phyloP scores from a whole-genome alignment of 1,140 invertebrate species.

The Octopus bimaculoides region DNA sequence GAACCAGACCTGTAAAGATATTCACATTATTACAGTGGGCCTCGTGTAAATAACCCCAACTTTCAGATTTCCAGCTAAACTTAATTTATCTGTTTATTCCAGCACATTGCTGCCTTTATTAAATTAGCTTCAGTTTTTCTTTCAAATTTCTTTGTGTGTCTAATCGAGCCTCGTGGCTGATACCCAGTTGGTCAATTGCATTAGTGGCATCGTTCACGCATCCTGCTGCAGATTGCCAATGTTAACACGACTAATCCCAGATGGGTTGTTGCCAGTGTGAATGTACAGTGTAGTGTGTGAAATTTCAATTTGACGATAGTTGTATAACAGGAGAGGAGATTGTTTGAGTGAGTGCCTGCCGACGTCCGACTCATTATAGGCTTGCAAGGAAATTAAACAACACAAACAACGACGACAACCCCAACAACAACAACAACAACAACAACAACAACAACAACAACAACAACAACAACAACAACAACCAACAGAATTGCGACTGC shows the following conservation, averaged over 20 bases:
- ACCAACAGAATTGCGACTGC: too few relatives aligned
- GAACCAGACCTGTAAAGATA: constrained; percentile 71
- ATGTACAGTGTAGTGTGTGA: not conserved
- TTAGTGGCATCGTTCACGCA: constrained; percentile 21
- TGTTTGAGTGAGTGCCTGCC: too few relatives aligned
- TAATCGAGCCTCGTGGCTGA: constrained; percentile 24
- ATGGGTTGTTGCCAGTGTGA: not conserved
- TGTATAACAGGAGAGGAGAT: too few relatives aligned
- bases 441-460: not conserved
- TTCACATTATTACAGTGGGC: not conserved
- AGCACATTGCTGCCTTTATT: constrained; percentile 26
- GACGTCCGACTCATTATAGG: too few relatives aligned
- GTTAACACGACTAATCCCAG: not conserved
- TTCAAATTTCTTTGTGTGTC: constrained; percentile 33
- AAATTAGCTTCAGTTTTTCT: constrained; percentile 28
- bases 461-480: not conserved
- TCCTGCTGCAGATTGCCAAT: not conserved
- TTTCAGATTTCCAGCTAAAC: constrained; percentile 16
- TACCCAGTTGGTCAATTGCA: constrained; percentile 25
- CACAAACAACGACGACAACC: not conserved
- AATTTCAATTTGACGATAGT: not conserved
- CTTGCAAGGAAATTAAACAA: too few relatives aligned
- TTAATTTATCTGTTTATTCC: constrained; percentile 30
- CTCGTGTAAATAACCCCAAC: constrained; percentile 4
- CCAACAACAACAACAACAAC: not conserved